These are phyloP conservation scores for Lepidonotus clava DNA, from an alignment of 2,888 invertebrate species.

Conservation along the genomic window DNA sequence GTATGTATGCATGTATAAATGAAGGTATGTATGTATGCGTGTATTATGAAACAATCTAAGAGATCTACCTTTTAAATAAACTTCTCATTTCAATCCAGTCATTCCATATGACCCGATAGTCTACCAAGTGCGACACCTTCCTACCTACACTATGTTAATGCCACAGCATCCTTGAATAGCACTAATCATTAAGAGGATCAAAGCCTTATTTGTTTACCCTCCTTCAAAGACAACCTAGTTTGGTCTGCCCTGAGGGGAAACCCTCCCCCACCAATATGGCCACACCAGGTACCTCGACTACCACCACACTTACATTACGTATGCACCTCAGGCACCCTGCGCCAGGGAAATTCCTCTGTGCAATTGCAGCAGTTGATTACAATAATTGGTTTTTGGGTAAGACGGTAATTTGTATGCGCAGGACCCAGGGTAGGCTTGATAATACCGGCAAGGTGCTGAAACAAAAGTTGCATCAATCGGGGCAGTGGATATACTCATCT, in stretches of 20 bases:
- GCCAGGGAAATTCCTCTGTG: constrained; percentile 41
- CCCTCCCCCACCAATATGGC: neutral
- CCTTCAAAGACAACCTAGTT: neutral
- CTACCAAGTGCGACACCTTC: too few species aligned
- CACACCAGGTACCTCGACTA: neutral
- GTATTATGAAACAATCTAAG: too few species aligned
- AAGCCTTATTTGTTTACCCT: constrained; percentile 12
- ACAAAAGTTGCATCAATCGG: constrained; percentile 47
- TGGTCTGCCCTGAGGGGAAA: neutral
- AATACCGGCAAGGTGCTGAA: neutral
- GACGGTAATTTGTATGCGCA: constrained; percentile 49
- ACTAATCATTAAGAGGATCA: neutral
- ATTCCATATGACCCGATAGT: too few species aligned
- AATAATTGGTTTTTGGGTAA: constrained; percentile 53
- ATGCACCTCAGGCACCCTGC: constrained; percentile 27
- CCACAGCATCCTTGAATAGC: constrained; percentile 3
- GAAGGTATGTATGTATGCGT: too few species aligned
- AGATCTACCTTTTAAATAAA: too few species aligned
- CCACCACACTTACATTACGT: neutral
- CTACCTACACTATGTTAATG: too few species aligned
- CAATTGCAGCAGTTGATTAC: constrained; percentile 51
- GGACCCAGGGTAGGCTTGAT: constrained; percentile 5
- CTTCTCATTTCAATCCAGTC: too few species aligned
- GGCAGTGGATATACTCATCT: constrained; percentile 26
- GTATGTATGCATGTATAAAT: too few species aligned